Conservation (phyloP, 1,140 invertebrate species). For the Sminthurides bifidus region DNA sequence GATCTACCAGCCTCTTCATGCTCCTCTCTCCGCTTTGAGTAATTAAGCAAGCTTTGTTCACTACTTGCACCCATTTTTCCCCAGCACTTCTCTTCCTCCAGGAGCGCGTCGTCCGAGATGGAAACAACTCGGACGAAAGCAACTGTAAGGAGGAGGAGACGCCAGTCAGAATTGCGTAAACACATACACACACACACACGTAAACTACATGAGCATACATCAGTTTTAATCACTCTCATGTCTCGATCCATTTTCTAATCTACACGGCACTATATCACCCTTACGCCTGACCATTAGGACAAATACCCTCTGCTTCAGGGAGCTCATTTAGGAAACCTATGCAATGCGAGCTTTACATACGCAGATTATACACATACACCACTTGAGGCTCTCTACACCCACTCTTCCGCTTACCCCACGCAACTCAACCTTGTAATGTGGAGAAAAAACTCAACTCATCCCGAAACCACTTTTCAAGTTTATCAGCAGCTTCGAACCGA, state of each 20-base stretch:
- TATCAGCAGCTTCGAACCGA: too few species aligned
- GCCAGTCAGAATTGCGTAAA: too few species aligned
- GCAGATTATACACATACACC: conserved; percentile 11
- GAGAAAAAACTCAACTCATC: background rate
- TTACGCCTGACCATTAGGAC: conserved; percentile 19
- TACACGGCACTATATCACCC: conserved; percentile 28
- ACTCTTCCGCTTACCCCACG: background rate
- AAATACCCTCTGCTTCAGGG: too few species aligned
- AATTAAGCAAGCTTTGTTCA: conserved; percentile 32
- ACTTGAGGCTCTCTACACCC: too few species aligned
- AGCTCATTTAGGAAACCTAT: too few species aligned
- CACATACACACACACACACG: background rate
- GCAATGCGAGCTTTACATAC: too few species aligned
- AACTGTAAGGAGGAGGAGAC: conserved; percentile 3
- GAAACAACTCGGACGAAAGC: background rate
- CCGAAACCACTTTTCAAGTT: too few species aligned
- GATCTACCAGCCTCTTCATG: too few species aligned
- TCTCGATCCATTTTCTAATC: conserved; percentile 28
- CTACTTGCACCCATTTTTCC: conserved; percentile 31
- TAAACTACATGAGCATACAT: conserved; percentile 30
- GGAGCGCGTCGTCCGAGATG: too few species aligned
- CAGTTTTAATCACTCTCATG: conserved; percentile 31
- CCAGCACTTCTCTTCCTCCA: conserved; percentile 2
- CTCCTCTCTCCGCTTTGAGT: conserved; percentile 30
- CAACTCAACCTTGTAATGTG: background rate